Conservation (phyloP, 2,113 vertebrate species). For the Sula dactylatra region DNA sequence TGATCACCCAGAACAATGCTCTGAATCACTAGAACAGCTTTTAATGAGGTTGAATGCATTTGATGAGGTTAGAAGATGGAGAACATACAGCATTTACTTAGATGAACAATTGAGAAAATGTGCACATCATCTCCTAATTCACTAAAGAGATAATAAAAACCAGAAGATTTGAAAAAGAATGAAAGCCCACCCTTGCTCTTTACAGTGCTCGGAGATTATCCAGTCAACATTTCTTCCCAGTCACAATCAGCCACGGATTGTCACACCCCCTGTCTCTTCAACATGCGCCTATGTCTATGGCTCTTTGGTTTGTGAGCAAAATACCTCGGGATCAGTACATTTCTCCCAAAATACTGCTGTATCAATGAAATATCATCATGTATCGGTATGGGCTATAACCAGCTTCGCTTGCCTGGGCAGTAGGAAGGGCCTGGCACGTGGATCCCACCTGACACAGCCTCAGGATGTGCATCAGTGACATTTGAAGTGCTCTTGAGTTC, state of each 20-base stretch:
- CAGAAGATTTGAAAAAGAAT: background rate
- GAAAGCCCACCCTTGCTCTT: background rate
- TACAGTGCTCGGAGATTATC: background rate
- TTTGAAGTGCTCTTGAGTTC: background rate
- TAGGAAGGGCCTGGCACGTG: background rate
- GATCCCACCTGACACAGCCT: background rate
- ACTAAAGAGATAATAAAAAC: background rate
- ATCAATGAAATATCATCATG: accelerated
- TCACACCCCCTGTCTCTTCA: background rate
- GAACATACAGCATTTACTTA: background rate
- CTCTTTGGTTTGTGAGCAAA: background rate
- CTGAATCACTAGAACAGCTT: background rate
- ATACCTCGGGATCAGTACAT: background rate
- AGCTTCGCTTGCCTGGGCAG: background rate
- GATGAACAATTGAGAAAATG: background rate
- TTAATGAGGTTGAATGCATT: background rate
- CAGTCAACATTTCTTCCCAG: background rate
- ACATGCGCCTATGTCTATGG: background rate
- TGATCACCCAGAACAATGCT: background rate
- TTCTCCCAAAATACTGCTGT: background rate
- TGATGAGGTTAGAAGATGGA: background rate
- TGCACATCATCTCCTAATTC: background rate
- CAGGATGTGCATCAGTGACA: background rate
- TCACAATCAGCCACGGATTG: background rate
- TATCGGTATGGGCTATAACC: background rate